Conservation (phyloP, 2,797 vertebrate genomes). For the Tapera naevia region DNA sequence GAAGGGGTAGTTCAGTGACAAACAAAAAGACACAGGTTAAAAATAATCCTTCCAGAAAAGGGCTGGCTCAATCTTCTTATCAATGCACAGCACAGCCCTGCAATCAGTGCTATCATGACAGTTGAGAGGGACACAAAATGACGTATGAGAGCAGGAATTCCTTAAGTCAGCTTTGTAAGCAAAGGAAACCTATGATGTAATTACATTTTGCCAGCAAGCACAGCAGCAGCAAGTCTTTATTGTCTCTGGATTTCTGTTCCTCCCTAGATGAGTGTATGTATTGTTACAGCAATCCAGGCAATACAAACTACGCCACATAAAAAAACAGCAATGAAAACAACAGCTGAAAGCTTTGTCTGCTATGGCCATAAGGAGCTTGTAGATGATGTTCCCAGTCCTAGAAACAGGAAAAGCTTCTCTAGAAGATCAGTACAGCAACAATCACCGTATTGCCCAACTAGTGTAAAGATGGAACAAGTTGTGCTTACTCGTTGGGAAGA, state of each 20-base stretch:
- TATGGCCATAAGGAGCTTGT: fast-evolving
- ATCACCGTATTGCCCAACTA: neutral
- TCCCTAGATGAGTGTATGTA: neutral
- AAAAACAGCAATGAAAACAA: neutral
- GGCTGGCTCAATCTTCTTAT: neutral
- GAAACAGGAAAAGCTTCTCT: neutral
- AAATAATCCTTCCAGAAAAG: slow-evolving; percentile 17
- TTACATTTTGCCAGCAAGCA: neutral
- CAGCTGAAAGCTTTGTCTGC: neutral
- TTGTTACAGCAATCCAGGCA: neutral
- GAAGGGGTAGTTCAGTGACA: neutral
- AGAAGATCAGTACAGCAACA: neutral
- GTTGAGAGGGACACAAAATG: neutral
- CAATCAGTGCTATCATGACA: neutral
- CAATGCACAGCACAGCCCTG: neutral
- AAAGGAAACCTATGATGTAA: neutral
- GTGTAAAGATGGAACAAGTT: neutral
- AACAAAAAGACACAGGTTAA: neutral
- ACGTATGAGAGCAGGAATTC: neutral
- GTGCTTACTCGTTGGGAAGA: neutral
- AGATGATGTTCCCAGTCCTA: neutral
- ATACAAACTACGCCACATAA: neutral
- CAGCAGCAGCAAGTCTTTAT: neutral
- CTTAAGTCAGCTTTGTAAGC: neutral
- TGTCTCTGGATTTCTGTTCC: neutral